Conservation (phyloP, 2,797 vertebrate genomes). For the Telmatherina bonti region DNA sequence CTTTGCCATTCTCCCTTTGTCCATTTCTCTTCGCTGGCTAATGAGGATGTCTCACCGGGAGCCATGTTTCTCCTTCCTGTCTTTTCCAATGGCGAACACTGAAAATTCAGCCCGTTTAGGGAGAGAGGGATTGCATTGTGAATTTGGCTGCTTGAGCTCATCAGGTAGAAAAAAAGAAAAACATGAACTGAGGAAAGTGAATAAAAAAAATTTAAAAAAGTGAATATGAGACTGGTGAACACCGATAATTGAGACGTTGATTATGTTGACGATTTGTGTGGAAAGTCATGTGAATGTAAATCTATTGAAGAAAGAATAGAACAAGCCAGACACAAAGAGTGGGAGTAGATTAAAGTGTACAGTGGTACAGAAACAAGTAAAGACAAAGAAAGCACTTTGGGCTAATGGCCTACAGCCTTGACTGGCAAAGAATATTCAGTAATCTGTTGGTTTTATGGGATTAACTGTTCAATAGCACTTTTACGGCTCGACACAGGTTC, state of each 20-base stretch:
- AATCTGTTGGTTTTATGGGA: conserved; percentile 80
- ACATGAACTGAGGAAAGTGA: neutral
- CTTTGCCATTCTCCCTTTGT: conserved; percentile 34
- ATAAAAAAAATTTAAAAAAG: conserved; percentile 4
- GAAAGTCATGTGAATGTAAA: neutral
- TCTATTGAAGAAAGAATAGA: conserved; percentile 8
- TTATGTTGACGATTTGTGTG: neutral
- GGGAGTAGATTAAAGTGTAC: conserved; percentile 50
- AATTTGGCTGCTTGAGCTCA: conserved; percentile 10
- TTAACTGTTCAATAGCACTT: conserved; percentile 80
- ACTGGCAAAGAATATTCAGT: conserved; percentile 75
- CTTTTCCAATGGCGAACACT: conserved; percentile 43
- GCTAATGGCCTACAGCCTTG: conserved; percentile 74
- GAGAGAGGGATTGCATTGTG: conserved; percentile 16
- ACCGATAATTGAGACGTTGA: neutral
- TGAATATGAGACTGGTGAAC: neutral
- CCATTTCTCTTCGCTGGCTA: conserved; percentile 67
- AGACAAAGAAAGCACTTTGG: conserved; percentile 67
- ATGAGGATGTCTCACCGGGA: conserved; percentile 71
- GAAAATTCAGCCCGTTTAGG: conserved; percentile 58
- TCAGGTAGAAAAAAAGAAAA: neutral
- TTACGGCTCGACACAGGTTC: conserved; percentile 66
- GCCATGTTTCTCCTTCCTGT: conserved; percentile 55
- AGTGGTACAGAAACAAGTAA: conserved; percentile 48
- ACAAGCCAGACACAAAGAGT: conserved; percentile 22